Base-by-base conservation (phyloP, 92 coral and sea anemone species). In the Siderastrea radians region DNA sequence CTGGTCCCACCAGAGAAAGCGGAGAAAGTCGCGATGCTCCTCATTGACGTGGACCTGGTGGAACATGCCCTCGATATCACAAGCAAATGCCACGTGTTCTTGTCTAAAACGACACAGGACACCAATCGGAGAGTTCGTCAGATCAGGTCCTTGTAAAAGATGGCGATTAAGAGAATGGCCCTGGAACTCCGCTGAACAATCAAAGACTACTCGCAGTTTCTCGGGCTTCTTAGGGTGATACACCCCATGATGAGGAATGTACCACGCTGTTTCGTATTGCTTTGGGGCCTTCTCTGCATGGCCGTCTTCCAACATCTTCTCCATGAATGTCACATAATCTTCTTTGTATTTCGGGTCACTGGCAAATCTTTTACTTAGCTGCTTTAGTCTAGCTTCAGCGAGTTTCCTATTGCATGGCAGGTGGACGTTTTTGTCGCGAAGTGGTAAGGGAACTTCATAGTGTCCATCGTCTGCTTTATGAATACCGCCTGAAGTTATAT, bases 241-340 rank as follows among this genome's bases (percentile, higher is more conserved):
- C 38, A 92, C 88, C 38, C 92, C 90, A 78, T 89, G 92, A 49
- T 92, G 92, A 19, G 92, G 92, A 51, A 92, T 74, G 80, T 88
- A 92, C 92, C 95, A 92, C 14, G 70, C 79, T 46, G 57, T n/a
- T n/a, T n/a, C n/a, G n/a, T n/a, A n/a, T n/a, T n/a, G 79, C 54
- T 78, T 60, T 43, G 84, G 83, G 14, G 88, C 93, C 62, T 61
- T 79, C 55, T 90, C 85, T 4, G 93, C 93, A 44, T 89, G 85
- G 64, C 89, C 86, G 10, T 84, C 85, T 15, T 66, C 60, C 15
- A 89, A 3, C 90, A 89, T 84, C 57, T 89, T 83, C 19, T n/a
- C n/a, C n/a, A n/a, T n/a, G n/a, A n/a, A 90, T 15, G 78, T 57
- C 5, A 78, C 82, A 43, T 90, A 90, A 62, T 90, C 90, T 55